Base-by-base conservation (phyloP, 2,888 invertebrate species). In the Serripes groenlandicus region DNA sequence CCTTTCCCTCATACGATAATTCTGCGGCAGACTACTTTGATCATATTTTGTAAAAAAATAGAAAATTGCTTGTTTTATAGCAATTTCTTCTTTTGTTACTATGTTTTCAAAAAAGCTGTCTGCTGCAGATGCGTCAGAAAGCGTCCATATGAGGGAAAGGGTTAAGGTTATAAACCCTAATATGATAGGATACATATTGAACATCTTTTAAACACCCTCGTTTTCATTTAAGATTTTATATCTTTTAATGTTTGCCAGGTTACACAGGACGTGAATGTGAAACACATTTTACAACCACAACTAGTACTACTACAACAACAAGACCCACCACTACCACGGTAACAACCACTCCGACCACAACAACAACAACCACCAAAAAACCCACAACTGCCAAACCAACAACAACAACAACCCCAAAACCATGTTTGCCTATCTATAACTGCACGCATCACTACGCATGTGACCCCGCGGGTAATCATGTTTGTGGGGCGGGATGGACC, bases 401-500 rank as follows among this genome's bases (percentile, higher is more conserved):
- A 42, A 35, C 71, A 21, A 74, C 26, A 3, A 28, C 64, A n/a
- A 54, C 54, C 1, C 32, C 37, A 30, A 28, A 30, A 5, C 74
- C 79, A n/a, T 86, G 86, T 60, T 66, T 60, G 1, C 78, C 86
- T 1, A 66, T 70, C 7, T 49, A 64, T 52, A 76, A 75, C 71
- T 80, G 75, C 52, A 78, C 62, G 23, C 26, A 26, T n/a, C 82
- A 86, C 49, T 78, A 78, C 28, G 52, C 42, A 21, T 86, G 85
- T 62, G 78, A 66, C 11, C 52, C 75, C 4, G 60, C 72, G 52
- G 85, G 85, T 18, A 66, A 70, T 21, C 77, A 75, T 42, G 42
- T 77, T n/a, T 86, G 85, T 70, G 56, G 72, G 21, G 74, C 74
- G 3, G 85, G 85, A 23, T 86, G 85, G 85, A 80, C 78, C 3